Conservation (phyloP, 2,797 vertebrate species). For the Masticophis lateralis region DNA sequence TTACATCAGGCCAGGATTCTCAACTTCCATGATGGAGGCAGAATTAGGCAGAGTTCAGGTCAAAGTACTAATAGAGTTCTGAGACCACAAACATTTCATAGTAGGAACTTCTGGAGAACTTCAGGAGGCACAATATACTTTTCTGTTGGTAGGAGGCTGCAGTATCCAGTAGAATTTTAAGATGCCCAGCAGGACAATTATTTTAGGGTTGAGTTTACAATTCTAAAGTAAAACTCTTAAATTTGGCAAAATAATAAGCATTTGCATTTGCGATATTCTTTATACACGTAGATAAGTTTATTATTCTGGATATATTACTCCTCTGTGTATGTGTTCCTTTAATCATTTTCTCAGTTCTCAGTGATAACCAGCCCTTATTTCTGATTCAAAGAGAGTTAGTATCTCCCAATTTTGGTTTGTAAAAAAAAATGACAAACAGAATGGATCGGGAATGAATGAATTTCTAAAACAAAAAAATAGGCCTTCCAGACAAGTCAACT, state of each 20-base stretch:
- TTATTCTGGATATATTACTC: neutral
- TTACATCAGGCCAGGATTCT: neutral
- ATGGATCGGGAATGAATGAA: neutral
- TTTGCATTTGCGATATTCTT: neutral
- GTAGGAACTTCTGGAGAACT: neutral
- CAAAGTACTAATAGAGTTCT: neutral
- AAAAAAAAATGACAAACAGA: neutral
- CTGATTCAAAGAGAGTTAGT: neutral
- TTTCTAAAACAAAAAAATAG: neutral
- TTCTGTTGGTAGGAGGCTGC: neutral
- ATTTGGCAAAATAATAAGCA: neutral
- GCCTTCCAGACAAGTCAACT: neutral
- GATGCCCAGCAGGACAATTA: slow-evolving; percentile 1
- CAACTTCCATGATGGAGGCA: neutral
- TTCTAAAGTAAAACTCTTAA: neutral
- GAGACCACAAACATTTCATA: neutral
- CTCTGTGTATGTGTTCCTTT: neutral
- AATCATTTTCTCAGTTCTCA: neutral
- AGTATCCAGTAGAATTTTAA: neutral
- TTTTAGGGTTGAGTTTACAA: neutral
- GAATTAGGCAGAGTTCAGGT: neutral
- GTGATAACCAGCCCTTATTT: neutral
- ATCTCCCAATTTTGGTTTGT: neutral
- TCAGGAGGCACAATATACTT: neutral
- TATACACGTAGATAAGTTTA: neutral